Conservation (phyloP, 2,113 vertebrate species). For the Aptenodytes forsteri region DNA sequence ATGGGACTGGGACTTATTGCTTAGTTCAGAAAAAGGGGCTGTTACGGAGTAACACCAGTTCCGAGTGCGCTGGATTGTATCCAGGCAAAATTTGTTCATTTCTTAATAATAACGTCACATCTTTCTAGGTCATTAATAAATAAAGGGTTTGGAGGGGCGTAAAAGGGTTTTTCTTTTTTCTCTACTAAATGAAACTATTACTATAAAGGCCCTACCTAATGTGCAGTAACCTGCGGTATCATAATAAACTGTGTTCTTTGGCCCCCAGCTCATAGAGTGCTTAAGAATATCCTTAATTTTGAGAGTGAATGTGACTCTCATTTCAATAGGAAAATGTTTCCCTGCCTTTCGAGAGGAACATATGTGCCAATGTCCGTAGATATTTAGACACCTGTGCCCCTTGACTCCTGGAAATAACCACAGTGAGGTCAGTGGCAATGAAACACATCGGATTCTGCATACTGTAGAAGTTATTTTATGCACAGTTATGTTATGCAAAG, state of each 20-base stretch:
- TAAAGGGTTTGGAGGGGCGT: background rate
- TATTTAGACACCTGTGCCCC: background rate
- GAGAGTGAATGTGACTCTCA: background rate
- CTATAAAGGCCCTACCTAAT: background rate
- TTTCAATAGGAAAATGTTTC: background rate
- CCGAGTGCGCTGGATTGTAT: background rate
- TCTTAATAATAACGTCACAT: background rate
- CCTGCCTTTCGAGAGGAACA: background rate
- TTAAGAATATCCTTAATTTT: background rate
- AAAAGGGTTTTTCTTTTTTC: background rate
- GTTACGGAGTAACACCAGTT: background rate
- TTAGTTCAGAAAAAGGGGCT: background rate
- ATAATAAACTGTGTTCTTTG: background rate
- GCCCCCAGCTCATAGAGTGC: background rate
- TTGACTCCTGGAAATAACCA: background rate
- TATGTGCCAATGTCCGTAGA: background rate
- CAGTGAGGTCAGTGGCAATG: background rate
- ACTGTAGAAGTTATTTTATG: background rate
- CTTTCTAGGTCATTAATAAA: constrained; percentile 24
- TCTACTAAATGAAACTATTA: background rate
- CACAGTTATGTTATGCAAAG: background rate
- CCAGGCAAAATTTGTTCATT: background rate
- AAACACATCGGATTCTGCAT: background rate
- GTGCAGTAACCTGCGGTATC: background rate
- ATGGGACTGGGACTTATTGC: background rate